These are phyloP conservation scores for Toxotes lorentzi DNA, from an alignment of 2,797 vertebrate species.

Conservation along the genomic window DNA sequence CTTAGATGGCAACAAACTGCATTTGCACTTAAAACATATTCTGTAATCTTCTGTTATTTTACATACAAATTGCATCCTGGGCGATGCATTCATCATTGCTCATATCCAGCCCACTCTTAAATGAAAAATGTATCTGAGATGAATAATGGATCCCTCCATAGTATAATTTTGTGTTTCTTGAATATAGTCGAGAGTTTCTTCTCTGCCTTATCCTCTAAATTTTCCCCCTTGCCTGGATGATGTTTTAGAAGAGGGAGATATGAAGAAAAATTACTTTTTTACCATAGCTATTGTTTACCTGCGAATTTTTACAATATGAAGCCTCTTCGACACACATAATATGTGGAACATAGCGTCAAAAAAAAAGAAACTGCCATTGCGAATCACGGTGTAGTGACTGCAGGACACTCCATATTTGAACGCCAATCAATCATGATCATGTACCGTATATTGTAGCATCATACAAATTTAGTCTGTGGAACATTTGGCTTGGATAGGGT, in stretches of 20 bases:
- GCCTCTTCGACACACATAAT: conserved; percentile 34
- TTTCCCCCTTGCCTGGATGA: conserved; percentile 54
- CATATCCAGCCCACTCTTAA: conserved; percentile 87
- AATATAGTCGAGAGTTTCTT: conserved; percentile 78
- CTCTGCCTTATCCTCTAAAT: conserved; percentile 71
- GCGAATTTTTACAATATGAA: conserved; percentile 55
- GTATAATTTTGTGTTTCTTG: conserved; percentile 86
- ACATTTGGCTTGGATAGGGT: conserved; percentile 37
- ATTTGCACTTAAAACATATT: conserved; percentile 90
- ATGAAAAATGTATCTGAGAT: conserved; percentile 90
- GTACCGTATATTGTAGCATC: conserved; percentile 17
- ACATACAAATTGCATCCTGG: conserved; percentile 91
- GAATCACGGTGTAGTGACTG: conserved; percentile 22
- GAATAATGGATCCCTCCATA: conserved; percentile 87
- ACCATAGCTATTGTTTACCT: conserved; percentile 76
- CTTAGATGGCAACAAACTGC: conserved; percentile 86
- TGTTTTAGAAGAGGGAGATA: conserved; percentile 68
- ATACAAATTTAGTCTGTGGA: conserved; percentile 43
- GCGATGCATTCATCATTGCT: conserved; percentile 88
- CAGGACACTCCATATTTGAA: conserved; percentile 37
- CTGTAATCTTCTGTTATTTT: conserved; percentile 91
- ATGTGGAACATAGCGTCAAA: conserved; percentile 2
- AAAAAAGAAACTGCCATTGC: conserved; percentile 1
- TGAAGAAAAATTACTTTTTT: conserved; percentile 80
- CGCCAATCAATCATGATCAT: conserved; percentile 51